Evolutionary conservation across 2,113 vertebrate genomes (phyloP).

Genomic region (Rhipidura dahli): DNA sequence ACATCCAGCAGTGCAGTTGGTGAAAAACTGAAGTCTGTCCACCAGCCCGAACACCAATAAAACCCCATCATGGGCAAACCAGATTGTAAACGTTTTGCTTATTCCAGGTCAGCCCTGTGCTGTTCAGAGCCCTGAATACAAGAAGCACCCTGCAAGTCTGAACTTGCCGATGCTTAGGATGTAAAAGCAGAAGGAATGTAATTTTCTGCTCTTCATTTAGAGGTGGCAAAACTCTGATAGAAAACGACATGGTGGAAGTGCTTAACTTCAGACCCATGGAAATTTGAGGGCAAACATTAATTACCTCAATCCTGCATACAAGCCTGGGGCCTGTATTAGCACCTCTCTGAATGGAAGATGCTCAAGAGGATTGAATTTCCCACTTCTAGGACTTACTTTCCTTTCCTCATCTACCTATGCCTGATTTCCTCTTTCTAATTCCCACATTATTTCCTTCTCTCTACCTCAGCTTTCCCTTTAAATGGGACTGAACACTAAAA

Average conservation of each 20-base stretch:
- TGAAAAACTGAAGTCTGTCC: not conserved
- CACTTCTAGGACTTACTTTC: slow-evolving; percentile 1
- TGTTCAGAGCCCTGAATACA: not conserved
- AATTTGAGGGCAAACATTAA: slow-evolving; percentile 48
- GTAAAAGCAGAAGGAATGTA: not conserved
- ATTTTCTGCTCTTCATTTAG: slow-evolving; percentile 22
- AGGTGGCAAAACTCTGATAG: slow-evolving; percentile 26
- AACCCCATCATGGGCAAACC: not conserved
- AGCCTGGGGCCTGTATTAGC: slow-evolving; percentile 35
- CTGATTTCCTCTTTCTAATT: slow-evolving; percentile 19
- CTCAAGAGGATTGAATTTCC: slow-evolving; percentile 31
- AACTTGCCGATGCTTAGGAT: not conserved
- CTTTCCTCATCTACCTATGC: not conserved
- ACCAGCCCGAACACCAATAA: not conserved
- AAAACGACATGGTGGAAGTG: slow-evolving; percentile 12
- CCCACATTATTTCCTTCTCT: not conserved
- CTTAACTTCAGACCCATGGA: slow-evolving; percentile 48
- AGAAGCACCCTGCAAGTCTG: not conserved
- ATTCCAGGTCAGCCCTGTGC: not conserved
- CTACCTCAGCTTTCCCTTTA: not conserved
- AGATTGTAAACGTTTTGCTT: not conserved
- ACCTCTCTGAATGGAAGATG: slow-evolving; percentile 33
- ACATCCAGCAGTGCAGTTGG: not conserved
- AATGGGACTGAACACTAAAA: not conserved
- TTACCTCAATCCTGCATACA: not conserved